Percentiles rank a stretch among this genome's conserved stretches.
Evolutionary conservation across 2,113 vertebrate species (phyloP).

Genomic region (Xiphophorus couchianus): DNA sequence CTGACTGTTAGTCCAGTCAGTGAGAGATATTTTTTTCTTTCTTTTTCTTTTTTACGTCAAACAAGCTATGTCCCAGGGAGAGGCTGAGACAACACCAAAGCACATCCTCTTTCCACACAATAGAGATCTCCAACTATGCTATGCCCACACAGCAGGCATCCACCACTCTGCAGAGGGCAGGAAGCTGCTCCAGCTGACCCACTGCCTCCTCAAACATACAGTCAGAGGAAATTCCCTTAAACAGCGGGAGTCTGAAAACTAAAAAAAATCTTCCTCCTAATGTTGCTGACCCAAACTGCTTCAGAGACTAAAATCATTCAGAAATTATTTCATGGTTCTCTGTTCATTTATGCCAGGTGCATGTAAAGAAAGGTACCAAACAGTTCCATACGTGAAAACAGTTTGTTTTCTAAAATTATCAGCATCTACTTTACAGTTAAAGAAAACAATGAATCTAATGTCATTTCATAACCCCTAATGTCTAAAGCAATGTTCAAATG

Average conservation of each 20-base stretch:
- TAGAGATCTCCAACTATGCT: conserved; percentile 79
- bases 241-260: conserved; percentile 50
- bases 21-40: conserved; percentile 64
- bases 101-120: conserved; percentile 90
- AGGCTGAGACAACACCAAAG: conserved; percentile 80
- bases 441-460: conserved; percentile 1
- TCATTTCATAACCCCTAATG: conserved; percentile 29
- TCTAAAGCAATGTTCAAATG: conserved; percentile 42
- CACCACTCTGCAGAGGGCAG: conserved; percentile 65
- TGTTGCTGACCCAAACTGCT: conserved; percentile 26
- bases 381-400: background rate
- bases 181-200: conserved; percentile 77
- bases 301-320: conserved; percentile 30
- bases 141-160: conserved; percentile 78
- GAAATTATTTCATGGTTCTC: conserved; percentile 5
- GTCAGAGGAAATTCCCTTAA: conserved; percentile 72
- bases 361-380: background rate
- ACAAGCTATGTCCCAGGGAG: conserved; percentile 79
- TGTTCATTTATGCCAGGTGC: conserved; percentile 2
- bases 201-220: conserved; percentile 73
- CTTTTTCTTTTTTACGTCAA: conserved; percentile 84
- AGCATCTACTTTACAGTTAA: conserved; percentile 21
- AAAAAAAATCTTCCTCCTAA: conserved; percentile 35
- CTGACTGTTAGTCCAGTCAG: conserved; percentile 79
- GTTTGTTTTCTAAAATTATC: conserved; percentile 34